Base-by-base conservation (phyloP, 2,113 vertebrate species). In the Scalopus aquaticus region DNA sequence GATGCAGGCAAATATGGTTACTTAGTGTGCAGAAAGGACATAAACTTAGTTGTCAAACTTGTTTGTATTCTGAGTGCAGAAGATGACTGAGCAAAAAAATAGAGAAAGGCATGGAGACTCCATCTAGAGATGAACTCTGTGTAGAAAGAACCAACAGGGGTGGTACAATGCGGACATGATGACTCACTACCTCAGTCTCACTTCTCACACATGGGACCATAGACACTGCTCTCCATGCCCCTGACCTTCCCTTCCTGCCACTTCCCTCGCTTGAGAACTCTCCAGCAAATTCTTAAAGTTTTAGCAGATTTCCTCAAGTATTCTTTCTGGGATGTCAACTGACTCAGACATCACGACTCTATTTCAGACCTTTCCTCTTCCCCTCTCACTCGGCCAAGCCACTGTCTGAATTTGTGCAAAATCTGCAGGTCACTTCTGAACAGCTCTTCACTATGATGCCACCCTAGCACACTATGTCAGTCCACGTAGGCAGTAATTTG, bases 101-200 rank as follows among this genome's bases (percentile, higher is more conserved):
- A 65, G 81, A 69, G 32, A 35, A 69, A 85, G 35, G 32, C 46
- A 32, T 8, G 32, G 70, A 83, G 17, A 44, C 44, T 46, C 26
- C 62, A 26, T 30, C 70, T 65, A n/a, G 42, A 9, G 12, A 28
- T 39, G n/a, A 91, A 37, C 6, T 16, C 30, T 39, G 56, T 51
- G 13, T 2, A 8, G 39, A 74, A 7, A 51, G 24, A 72, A 69
- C 3, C 37, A 2, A 3, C 24, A 70, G 28, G 6, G 37, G 22
- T n/a, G 24, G 64, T 5, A 20, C 22, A 62, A 24, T 17, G 10
- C n/a, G 9, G 28, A 15, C 4, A 7, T 0, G 28, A 35, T 6
- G 1, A 13, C 1, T 5, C 16, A 49, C 1, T 1, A 1, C 11
- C 7, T 1, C 2, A 7, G 11, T 4, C 39, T 51, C n/a, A 9